phyloP scores from a whole-genome alignment of 2,797 vertebrate genomes.

The Urosaurus nigricauda region DNA sequence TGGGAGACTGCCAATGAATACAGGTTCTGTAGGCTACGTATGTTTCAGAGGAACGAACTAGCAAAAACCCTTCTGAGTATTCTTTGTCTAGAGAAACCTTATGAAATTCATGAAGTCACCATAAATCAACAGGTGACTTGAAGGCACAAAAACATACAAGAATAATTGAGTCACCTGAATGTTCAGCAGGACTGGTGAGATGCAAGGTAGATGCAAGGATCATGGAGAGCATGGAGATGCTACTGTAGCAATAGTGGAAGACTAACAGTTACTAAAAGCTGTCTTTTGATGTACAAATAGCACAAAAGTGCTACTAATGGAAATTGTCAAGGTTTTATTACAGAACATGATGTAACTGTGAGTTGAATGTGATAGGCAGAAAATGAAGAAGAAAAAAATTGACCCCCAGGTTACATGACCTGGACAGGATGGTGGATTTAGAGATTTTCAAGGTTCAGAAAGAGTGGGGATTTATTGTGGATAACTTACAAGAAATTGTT shows the following conservation, averaged over 20 bases:
- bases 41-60: too few relatives aligned
- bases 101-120: too few relatives aligned
- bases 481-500: conserved; percentile 12
- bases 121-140: too few relatives aligned
- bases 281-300: not conserved
- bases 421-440: not conserved
- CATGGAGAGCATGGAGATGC: not conserved
- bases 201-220: not conserved
- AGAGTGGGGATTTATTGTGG: conserved; percentile 6
- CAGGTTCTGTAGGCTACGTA: too few relatives aligned
- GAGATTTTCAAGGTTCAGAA: conserved; percentile 6
- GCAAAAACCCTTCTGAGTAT: too few relatives aligned
- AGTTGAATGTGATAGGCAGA: not conserved
- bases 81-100: too few relatives aligned
- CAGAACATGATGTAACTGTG: not conserved
- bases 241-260: not conserved
- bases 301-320: not conserved
- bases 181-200: not conserved
- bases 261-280: not conserved
- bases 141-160: too few relatives aligned
- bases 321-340: not conserved
- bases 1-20: too few relatives aligned
- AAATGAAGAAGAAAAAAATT: not conserved
- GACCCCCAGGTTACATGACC: not conserved
- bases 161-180: not conserved